A percentile compares a stretch with the other conserved stretches of the same genome.
phyloP scores from a whole-genome alignment of 2,888 invertebrate genomes.

The Apodemia duryi region DNA sequence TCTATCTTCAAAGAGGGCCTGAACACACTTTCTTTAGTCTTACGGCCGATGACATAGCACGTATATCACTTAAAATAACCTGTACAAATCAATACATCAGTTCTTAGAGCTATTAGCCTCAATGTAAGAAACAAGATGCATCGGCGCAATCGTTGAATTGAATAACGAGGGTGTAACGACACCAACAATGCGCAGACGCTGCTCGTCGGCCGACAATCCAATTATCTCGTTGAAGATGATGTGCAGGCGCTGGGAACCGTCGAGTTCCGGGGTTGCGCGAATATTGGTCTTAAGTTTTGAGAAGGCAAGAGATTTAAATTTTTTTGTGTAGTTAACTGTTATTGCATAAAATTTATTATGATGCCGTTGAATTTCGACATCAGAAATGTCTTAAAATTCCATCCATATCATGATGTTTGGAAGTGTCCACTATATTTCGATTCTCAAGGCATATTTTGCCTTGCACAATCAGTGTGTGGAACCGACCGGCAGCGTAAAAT shows the following conservation, averaged over 20 bases:
- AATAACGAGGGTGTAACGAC: constrained; percentile 75
- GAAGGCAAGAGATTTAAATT: neutral
- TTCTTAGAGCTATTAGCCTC: constrained; percentile 47
- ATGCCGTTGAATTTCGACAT: too few species aligned
- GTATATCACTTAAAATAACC: neutral
- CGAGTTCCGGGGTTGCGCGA: constrained; percentile 43
- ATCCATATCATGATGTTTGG: too few species aligned
- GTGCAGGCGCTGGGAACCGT: constrained; percentile 62
- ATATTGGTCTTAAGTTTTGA: constrained; percentile 36
- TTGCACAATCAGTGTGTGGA: too few species aligned
- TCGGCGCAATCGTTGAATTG: constrained; percentile 63
- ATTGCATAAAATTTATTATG: too few species aligned
- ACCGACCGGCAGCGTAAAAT: too few species aligned
- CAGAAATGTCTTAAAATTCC: too few species aligned
- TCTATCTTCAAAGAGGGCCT: too few species aligned
- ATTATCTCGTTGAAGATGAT: constrained; percentile 64
- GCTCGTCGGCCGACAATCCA: constrained; percentile 47
- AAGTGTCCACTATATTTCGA: too few species aligned
- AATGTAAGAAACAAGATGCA: constrained; percentile 63
- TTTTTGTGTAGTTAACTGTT: neutral
- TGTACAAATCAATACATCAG: constrained; percentile 13
- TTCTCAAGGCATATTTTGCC: too few species aligned
- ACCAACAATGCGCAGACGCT: constrained; percentile 62
- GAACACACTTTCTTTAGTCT: too few species aligned
- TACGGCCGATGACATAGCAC: too few species aligned